These are phyloP conservation scores for Drosophila longiperda DNA, from an alignment of 2,888 invertebrate genomes.

Conservation along the genomic window DNA sequence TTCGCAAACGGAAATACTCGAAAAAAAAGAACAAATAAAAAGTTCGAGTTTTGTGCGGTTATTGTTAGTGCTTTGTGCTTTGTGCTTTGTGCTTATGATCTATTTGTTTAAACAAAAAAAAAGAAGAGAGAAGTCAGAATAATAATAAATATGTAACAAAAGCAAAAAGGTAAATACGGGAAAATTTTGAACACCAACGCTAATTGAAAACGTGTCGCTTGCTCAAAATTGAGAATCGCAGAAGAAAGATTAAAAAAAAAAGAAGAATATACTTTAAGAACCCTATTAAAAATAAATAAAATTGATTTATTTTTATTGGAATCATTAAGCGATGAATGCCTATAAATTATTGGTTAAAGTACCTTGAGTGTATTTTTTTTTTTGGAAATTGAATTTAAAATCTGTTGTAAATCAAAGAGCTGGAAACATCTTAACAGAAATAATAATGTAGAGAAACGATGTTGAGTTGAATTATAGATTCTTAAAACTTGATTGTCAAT, in stretches of 20 bases:
- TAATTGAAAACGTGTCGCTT: conserved; percentile 30
- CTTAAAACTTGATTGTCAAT: not conserved
- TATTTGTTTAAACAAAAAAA: conserved; percentile 45
- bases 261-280: not conserved
- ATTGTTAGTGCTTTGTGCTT: conserved; percentile 38
- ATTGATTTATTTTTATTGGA: conserved; percentile 1
- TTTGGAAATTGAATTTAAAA: not conserved
- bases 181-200: conserved; percentile 29
- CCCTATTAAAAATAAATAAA: conserved; percentile 16
- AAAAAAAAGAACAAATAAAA: conserved; percentile 34
- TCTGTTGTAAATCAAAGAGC: not conserved
- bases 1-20: conserved; percentile 54
- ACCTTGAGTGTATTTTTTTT: not conserved
- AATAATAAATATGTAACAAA: conserved; percentile 27
- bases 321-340: not conserved
- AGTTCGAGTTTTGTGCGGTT: conserved; percentile 35
- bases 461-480: not conserved
- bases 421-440: not conserved
- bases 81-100: conserved; percentile 32
- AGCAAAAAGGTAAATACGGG: conserved; percentile 20
- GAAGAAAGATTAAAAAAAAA: conserved; percentile 1
- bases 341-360: not conserved
- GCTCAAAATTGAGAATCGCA: conserved; percentile 14
- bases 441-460: not conserved
- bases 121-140: conserved; percentile 4